A percentile compares a stretch with the other conserved stretches of the same genome.
phyloP scores from a whole-genome alignment of 2,113 vertebrate genomes.

The Cacatua alba region DNA sequence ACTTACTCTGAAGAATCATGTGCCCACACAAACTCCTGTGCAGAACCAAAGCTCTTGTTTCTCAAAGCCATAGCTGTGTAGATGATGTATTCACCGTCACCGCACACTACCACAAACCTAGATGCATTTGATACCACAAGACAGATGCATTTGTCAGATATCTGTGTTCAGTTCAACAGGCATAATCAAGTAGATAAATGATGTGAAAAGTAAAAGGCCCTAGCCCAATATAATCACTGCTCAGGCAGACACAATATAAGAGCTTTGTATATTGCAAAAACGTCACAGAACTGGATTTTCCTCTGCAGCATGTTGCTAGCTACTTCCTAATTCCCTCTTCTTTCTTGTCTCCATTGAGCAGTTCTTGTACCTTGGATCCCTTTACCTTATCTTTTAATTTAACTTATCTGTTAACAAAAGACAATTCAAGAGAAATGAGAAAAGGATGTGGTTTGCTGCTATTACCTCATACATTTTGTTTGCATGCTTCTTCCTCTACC shows the following conservation, averaged over 20 bases:
- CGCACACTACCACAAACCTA: constrained; percentile 96
- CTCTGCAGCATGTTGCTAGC: neutral
- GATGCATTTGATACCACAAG: neutral
- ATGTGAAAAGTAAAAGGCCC: neutral
- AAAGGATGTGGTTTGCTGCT: neutral
- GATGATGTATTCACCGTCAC: constrained; percentile 98
- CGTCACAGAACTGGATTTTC: neutral
- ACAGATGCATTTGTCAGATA: neutral
- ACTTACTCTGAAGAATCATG: constrained; percentile 99
- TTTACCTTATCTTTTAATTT: neutral
- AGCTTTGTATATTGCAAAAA: neutral
- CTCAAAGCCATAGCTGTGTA: constrained; percentile 98
- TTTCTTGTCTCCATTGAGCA: neutral
- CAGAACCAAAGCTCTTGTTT: constrained; percentile 98
- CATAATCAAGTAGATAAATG: neutral
- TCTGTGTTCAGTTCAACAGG: neutral
- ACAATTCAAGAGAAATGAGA: neutral
- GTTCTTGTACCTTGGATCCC: neutral
- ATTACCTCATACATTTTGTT: neutral
- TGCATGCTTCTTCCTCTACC: neutral
- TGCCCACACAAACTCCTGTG: constrained; percentile 98
- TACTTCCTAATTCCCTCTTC: neutral
- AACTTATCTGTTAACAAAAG: neutral
- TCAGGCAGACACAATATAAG: neutral
- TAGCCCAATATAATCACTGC: neutral